phyloP scores from a whole-genome alignment of 2,888 invertebrate genomes.

The Calameuta idolon region DNA sequence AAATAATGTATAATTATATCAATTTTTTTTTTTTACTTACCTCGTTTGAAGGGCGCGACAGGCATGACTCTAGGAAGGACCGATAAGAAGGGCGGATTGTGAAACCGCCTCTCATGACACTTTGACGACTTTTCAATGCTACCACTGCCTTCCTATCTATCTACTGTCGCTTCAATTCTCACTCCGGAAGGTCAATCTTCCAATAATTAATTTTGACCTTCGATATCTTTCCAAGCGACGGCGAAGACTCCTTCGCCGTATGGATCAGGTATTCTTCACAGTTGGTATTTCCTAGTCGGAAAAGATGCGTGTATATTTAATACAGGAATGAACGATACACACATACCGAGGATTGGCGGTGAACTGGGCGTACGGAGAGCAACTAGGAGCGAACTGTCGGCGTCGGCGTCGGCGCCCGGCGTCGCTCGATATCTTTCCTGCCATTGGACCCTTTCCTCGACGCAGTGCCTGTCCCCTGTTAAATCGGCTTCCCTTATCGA shows the following conservation, averaged over 20 bases:
- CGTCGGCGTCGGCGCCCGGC: slow-evolving; percentile 50
- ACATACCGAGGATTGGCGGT: slow-evolving; percentile 44
- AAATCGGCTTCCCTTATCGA: background rate
- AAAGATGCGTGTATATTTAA: background rate
- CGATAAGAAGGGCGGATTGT: slow-evolving; percentile 65
- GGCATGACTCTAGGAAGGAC: slow-evolving; percentile 66
- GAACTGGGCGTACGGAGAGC: slow-evolving; percentile 40
- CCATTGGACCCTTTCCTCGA: slow-evolving; percentile 18
- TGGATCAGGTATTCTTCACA: background rate
- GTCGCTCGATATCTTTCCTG: slow-evolving; percentile 52
- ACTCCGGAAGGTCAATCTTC: background rate
- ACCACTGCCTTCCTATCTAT: slow-evolving; percentile 45
- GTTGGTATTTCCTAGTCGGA: background rate
- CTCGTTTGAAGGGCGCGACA: slow-evolving; percentile 67
- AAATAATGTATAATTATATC: slow-evolving; percentile 15
- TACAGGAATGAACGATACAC: slow-evolving; percentile 24
- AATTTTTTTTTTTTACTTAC: slow-evolving; percentile 35
- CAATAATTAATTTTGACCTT: background rate
- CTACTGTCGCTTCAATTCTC: background rate
- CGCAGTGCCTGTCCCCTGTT: background rate
- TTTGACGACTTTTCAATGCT: slow-evolving; percentile 58
- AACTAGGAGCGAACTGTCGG: slow-evolving; percentile 24
- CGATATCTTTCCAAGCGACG: background rate
- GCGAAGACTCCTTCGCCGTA: background rate
- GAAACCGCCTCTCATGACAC: slow-evolving; percentile 68